Evolutionary conservation across 2,797 vertebrate species (phyloP), one percentile per base, ranked within the genome.

Genomic region (Petrocephalus sullivani): DNA sequence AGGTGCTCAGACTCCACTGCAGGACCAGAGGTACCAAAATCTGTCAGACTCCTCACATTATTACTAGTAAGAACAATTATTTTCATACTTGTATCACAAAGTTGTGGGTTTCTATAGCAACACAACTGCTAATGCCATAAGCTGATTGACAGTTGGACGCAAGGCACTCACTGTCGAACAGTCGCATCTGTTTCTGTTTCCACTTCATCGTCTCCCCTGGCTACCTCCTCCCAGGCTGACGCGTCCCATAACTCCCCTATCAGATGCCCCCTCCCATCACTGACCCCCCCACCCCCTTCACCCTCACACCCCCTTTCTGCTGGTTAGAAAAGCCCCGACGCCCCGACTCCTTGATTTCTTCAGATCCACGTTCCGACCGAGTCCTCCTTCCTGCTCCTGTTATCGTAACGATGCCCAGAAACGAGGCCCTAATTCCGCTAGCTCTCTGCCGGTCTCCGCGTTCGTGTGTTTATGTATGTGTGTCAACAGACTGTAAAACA

Each of bases 361-460:
- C 91, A 86, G 92, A 14, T 91, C 92, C 87, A 90, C 61, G 67
- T 33, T 81, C 81, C 86, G 90, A 90, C 90, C 86, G 85, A 91
- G 91, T 92, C 61, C 88, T 67, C 92, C 91, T 14, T 91, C 88
- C 87, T 53, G 88, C 91, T 90, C 67, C 88, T 87, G 85, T 53
- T 56, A 57, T 41, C 41, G 56, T 85, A 91, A 92, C 87, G 91
- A 92, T 75, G 54, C 78, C 91, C 61, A 12, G 91, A 93, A 93
- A 88, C 75, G 91, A 92, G 90, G 89, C 82, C 89, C 86, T 93
- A 91, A 92, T 94, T 90, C 89, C 92, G 92, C 94, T 94, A 93
- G 93, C 93, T 93, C 93, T 92, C 89, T 91, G 93, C 92, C 83
- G 89, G 92, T 92, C 37, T 60, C 88, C 46, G 91, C 90, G 91